phyloP scores from a whole-genome alignment of 2,888 invertebrate species.

The Glyphotaelius pellucidus region DNA sequence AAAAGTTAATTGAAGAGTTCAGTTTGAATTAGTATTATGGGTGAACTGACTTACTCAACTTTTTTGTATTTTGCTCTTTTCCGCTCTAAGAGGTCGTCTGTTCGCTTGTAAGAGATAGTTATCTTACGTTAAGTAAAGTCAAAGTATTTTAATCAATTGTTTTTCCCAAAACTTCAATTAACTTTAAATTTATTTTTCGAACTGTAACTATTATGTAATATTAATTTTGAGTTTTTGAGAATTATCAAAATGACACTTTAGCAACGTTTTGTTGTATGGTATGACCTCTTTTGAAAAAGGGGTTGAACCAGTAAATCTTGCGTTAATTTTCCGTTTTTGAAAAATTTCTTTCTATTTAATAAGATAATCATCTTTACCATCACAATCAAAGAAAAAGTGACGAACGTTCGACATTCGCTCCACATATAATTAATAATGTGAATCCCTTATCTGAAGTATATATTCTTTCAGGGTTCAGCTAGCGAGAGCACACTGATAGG shows the following conservation, averaged over 20 bases:
- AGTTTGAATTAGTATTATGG: no score
- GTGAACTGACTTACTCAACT: no score
- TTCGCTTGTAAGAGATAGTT: no score
- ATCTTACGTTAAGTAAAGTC: no score
- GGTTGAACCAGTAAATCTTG: no score
- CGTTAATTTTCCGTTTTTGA: background rate
- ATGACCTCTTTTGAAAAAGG: no score
- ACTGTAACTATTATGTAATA: background rate
- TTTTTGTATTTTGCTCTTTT: no score
- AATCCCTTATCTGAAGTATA: background rate
- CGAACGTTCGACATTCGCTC: background rate
- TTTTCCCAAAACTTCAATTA: no score
- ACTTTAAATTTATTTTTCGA: background rate
- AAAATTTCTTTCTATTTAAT: background rate
- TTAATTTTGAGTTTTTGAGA: background rate
- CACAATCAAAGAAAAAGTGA: background rate
- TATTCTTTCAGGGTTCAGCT: slow-evolving; percentile 84
- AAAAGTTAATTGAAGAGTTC: no score
- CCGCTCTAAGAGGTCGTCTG: no score
- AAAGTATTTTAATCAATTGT: no score
- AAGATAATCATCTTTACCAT: no score
- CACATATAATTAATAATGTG: background rate
- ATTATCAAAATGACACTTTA: background rate
- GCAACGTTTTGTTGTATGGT: background rate
- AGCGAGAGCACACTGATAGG: slow-evolving; percentile 93